Conservation (phyloP, 2,113 vertebrate species). For the Oplegnathus fasciatus region DNA sequence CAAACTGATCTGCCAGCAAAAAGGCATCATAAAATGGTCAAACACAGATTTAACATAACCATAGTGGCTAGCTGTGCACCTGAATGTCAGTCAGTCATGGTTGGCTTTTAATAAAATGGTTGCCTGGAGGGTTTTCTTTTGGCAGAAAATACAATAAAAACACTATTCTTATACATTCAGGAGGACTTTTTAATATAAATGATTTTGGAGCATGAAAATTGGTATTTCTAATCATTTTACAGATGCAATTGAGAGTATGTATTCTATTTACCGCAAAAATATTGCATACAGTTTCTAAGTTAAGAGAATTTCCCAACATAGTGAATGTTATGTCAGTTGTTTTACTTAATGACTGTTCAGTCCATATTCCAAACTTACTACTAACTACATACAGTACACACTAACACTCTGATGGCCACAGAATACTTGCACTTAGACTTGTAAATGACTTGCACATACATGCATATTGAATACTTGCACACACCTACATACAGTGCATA, state of each 20-base stretch:
- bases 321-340: neutral
- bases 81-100: neutral
- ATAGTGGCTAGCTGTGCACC: neutral
- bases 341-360: neutral
- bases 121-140: neutral
- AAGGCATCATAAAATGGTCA: neutral
- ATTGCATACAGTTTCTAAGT: neutral
- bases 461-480: neutral
- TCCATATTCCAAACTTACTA: neutral
- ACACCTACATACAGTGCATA: constrained; percentile 12
- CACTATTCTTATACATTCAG: too few species aligned
- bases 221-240: neutral
- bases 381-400: neutral
- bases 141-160: too few species aligned
- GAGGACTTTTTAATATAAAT: neutral
- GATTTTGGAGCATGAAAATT: neutral
- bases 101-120: neutral
- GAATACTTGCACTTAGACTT: neutral
- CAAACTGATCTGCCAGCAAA: neutral
- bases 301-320: neutral
- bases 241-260: neutral
- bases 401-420: neutral
- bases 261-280: neutral
- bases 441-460: neutral
- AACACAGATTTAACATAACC: neutral